Evolutionary conservation across 2,113 vertebrate genomes (phyloP), one percentile per base, ranked within the genome.

Genomic region (Melozone crissalis): DNA sequence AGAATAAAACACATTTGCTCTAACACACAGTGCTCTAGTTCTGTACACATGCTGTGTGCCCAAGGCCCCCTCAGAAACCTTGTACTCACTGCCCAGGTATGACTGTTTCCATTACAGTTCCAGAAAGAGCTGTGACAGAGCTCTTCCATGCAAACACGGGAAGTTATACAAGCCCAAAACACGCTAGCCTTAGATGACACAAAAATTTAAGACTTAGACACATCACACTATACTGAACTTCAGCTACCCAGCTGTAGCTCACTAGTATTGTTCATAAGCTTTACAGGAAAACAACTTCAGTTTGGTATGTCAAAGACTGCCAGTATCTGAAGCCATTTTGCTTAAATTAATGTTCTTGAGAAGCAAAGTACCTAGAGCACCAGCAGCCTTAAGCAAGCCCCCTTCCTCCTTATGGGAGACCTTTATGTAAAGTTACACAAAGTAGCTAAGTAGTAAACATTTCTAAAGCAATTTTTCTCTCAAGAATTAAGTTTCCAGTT

Each of bases 31-130:
- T 6, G 24, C 2, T 20, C 21, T 4, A 51, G 11, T 17, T 43
- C 54, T 47, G 58, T 18, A 12, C 33, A 11, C 14, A 37, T 0
- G 0, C 4, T 76, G 20, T 46, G 13, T 4, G 55, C 12, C 14
- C n/a, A 47, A 63, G 21, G 44, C 8, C 46, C 58, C 49, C 63
- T 84, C 20, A 22, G 46, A 73, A 91, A 67, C 28, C 17, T 9
- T 4, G 30, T 30, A 26, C 26, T 82, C 22, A 2, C 66, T n/a
- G 22, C n/a, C 37, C 61, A 62, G 11, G 18, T 3, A 2, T 7
- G 12, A 39, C 31, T 28, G 11, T 28, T 89, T 17, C 65, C 55
- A 54, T 46, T 31, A 62, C 43, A 37, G 9, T 4, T 21, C 27
- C 73, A 72, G 22, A 37, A 87, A 59, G 22, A 67, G 30, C 27